Percentiles rank a stretch among this genome's conserved stretches.
These are phyloP conservation scores for Cyphomyrmex costatus DNA, from an alignment of 1,140 invertebrate species.

Conservation along the genomic window DNA sequence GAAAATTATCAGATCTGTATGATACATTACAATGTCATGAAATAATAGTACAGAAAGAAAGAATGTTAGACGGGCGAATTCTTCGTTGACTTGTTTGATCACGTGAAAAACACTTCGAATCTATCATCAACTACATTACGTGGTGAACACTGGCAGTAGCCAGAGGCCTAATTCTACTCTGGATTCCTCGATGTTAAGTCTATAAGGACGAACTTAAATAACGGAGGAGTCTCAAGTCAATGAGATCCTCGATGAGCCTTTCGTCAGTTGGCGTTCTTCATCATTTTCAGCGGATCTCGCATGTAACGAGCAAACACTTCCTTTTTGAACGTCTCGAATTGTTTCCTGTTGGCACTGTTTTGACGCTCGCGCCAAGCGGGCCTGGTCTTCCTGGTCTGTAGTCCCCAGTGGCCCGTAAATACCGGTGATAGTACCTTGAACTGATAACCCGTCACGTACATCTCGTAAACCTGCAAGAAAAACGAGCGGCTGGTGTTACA, in stretches of 20 bases:
- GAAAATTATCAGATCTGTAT: background rate
- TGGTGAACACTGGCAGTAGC: slow-evolving; percentile 13
- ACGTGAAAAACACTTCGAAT: slow-evolving; percentile 33
- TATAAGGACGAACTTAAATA: slow-evolving; percentile 42
- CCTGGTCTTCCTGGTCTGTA: slow-evolving; percentile 92
- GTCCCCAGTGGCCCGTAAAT: slow-evolving; percentile 96
- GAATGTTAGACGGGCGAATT: background rate
- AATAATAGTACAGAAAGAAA: slow-evolving; percentile 8
- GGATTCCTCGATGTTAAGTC: slow-evolving; percentile 4
- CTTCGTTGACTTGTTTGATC: slow-evolving; percentile 49
- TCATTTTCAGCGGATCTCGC: slow-evolving; percentile 89
- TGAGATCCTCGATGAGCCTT: slow-evolving; percentile 49
- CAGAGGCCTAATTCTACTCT: slow-evolving; percentile 53
- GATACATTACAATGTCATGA: background rate
- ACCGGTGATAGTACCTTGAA: slow-evolving; percentile 96
- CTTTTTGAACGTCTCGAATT: slow-evolving; percentile 94
- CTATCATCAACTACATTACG: slow-evolving; percentile 47
- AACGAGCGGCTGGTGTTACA: slow-evolving; percentile 25
- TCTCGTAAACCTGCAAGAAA: slow-evolving; percentile 94
- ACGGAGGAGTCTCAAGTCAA: slow-evolving; percentile 44
- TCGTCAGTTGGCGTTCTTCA: slow-evolving; percentile 84
- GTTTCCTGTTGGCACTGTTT: slow-evolving; percentile 93
- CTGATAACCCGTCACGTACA: slow-evolving; percentile 95
- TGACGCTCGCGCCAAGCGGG: slow-evolving; percentile 95
- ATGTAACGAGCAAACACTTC: slow-evolving; percentile 94